Base-by-base conservation (phyloP, 2,113 vertebrate species). In the Marcusenius ussheri region DNA sequence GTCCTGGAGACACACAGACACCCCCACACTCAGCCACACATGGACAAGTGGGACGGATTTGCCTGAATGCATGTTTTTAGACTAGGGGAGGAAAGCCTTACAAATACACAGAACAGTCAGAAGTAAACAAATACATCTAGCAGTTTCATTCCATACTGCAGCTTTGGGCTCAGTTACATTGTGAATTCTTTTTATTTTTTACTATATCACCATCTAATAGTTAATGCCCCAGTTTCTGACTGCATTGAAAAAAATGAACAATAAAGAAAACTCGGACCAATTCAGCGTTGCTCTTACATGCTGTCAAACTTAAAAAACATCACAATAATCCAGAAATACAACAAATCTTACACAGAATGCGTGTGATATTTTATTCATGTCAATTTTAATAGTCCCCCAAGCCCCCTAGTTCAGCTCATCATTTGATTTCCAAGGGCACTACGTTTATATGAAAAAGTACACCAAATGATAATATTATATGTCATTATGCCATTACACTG, bases 161-260 rank as follows among this genome's bases (percentile, higher is more conserved):
- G 62, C 62, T 70, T 13, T 70, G 62, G 62, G 3, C 62, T 70
- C n/a, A 27, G 10, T 27, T 70, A 70, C n/a, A 70, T 70, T 95
- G 94, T 96, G 94, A 96, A 97, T 97, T 97, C 66, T 47, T 47
- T 70, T 70, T 70, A 70, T 70, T 70, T 31, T 70, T 70, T 31
- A 70, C 62, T 31, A 70, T 70, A 70, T 31, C n/a, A 13, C 62
- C 62, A 70, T 27, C 62, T 70, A 70, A 70, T 70, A 70, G 62
- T 70, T 27, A 70, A 70, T 31, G 62, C 62, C n/a, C 62, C 62
- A 70, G 62, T 70, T 70, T 70, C n/a, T 31, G 62, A 31, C n/a
- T 70, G 62, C n/a, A 13, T 70, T 70, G n/a, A 31, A 31, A 27
- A 27, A 70, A 70, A 70, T 1, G 2, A 70, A 70, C 62, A 31